Evolutionary conservation across 2,797 vertebrate species (phyloP).

Genomic region (Karalla daura): DNA sequence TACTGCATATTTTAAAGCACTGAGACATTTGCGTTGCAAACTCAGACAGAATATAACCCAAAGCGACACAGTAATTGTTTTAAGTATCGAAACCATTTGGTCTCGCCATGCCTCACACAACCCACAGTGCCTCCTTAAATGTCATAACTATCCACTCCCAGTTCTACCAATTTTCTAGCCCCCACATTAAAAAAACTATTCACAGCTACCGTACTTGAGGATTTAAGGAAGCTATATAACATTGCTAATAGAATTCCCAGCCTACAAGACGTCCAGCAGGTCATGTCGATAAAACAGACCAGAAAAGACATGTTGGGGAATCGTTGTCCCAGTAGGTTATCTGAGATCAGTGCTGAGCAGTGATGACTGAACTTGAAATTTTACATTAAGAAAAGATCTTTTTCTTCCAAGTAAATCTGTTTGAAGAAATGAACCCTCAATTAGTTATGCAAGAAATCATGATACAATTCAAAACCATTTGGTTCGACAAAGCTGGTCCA

Average conservation of each 20-base stretch:
- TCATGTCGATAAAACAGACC: conserved; percentile 17
- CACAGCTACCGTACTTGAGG: conserved; percentile 15
- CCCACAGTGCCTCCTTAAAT: conserved; percentile 23
- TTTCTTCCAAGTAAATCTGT: conserved; percentile 3
- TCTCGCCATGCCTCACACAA: conserved; percentile 4
- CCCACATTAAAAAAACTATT: conserved; percentile 36
- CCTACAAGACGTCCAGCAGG: conserved; percentile 14
- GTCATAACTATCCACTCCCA: conserved; percentile 29
- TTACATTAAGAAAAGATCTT: conserved; percentile 1
- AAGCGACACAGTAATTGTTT: conserved; percentile 21
- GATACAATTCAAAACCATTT: neutral
- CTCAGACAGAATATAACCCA: conserved; percentile 10
- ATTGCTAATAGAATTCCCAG: conserved; percentile 24
- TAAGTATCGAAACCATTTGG: conserved; percentile 17
- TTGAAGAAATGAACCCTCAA: neutral
- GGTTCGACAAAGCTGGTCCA: conserved; percentile 6
- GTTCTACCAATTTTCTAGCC: too few relatives aligned
- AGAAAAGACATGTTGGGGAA: neutral
- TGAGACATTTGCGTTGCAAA: neutral
- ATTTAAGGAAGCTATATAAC: conserved; percentile 23
- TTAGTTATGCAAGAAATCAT: neutral
- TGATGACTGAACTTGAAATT: neutral
- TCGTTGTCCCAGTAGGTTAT: neutral
- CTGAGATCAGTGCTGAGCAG: neutral
- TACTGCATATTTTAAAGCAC: neutral